phyloP scores from a whole-genome alignment of 1,140 invertebrate species.

The Drosophila pectinifera region DNA sequence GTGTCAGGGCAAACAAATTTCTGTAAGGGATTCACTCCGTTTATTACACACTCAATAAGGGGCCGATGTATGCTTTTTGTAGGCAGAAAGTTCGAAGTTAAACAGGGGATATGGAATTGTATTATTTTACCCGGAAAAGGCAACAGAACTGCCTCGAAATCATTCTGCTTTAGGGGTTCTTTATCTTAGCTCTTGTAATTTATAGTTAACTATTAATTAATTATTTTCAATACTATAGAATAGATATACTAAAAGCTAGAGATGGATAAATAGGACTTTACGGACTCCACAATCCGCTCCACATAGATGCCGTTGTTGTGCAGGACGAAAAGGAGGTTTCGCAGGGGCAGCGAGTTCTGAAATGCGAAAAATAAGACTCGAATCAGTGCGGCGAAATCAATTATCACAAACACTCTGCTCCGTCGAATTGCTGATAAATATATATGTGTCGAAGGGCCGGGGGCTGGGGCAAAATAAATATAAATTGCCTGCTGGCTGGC shows the following conservation, averaged over 20 bases:
- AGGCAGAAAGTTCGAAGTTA: neutral
- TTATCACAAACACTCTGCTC: conserved; percentile 36
- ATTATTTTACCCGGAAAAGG: no score
- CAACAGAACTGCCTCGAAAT: no score
- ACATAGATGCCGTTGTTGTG: conserved; percentile 73
- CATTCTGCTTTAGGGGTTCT: no score
- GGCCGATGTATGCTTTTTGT: neutral
- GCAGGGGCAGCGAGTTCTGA: conserved; percentile 69
- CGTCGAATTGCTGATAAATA: conserved; percentile 61
- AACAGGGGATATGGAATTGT: neutral
- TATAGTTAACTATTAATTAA: neutral
- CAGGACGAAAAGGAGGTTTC: conserved; percentile 62
- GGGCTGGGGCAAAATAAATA: conserved; percentile 70
- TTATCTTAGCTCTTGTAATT: neutral
- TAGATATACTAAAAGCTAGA: conserved; percentile 46
- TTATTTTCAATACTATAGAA: neutral
- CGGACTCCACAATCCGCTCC: conserved; percentile 69
- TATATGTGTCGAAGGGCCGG: conserved; percentile 36
- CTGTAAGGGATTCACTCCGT: conserved; percentile 29
- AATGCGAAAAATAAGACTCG: conserved; percentile 26
- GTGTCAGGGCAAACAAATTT: conserved; percentile 16
- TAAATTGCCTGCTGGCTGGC: conserved; percentile 50
- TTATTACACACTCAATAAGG: conserved; percentile 36
- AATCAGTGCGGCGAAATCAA: conserved; percentile 52
- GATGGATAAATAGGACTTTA: conserved; percentile 74